These are phyloP conservation scores for Microhierax caerulescens DNA, from an alignment of 2,797 vertebrate genomes.

Conservation along the genomic window DNA sequence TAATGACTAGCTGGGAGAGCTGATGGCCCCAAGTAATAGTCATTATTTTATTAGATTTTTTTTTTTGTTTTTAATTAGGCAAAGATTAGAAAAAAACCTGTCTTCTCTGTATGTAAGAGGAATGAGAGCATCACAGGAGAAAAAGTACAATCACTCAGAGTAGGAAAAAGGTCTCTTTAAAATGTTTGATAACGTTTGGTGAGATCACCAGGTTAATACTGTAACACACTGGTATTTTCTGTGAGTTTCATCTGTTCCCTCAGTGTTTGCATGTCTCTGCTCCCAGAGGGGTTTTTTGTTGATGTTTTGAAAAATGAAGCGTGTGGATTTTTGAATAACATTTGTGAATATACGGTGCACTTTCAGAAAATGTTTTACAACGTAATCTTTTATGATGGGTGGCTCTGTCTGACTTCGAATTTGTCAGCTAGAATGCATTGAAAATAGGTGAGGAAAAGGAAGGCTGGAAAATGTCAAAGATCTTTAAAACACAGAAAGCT, in stretches of 20 bases:
- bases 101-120: not conserved
- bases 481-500: not conserved
- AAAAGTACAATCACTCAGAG: not conserved
- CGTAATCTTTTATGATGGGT: not conserved
- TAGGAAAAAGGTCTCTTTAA: not conserved
- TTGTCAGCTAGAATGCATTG: not conserved
- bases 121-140: not conserved
- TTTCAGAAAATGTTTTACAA: not conserved
- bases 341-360: not conserved
- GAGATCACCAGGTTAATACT: not conserved
- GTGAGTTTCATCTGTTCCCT: not conserved
- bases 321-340: not conserved
- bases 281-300: not conserved
- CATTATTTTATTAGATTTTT: slow-evolving; percentile 71
- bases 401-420: not conserved
- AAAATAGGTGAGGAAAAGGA: not conserved
- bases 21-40: slow-evolving; percentile 61
- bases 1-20: slow-evolving; percentile 68
- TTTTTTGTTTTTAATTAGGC: slow-evolving; percentile 70
- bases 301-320: slow-evolving; percentile 19
- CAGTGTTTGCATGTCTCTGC: not conserved
- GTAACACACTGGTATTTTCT: not conserved
- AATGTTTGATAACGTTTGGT: not conserved
- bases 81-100: slow-evolving; percentile 49
- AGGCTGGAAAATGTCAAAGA: not conserved